These are phyloP conservation scores for Eilema caniola DNA, from an alignment of 2,888 invertebrate genomes.

Conservation along the genomic window DNA sequence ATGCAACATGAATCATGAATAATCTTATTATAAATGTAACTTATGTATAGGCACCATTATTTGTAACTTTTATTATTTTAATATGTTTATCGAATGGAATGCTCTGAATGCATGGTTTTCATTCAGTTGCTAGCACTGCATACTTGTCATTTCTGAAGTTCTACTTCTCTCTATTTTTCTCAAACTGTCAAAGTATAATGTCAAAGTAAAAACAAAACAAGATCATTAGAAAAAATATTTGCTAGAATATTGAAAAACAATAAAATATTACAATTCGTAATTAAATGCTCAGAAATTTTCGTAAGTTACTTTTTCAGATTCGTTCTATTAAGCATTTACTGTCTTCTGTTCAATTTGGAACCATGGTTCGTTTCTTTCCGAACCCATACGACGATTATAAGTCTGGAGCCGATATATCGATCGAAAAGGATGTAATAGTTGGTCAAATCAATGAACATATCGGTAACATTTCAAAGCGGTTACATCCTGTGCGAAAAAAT, in stretches of 20 bases:
- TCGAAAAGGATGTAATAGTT: slow-evolving; percentile 62
- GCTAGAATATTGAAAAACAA: neutral
- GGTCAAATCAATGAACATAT: slow-evolving; percentile 69
- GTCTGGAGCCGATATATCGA: slow-evolving; percentile 44
- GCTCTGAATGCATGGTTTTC: neutral
- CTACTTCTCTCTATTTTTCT: neutral
- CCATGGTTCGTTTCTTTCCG: slow-evolving; percentile 78
- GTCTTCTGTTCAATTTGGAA: slow-evolving; percentile 36
- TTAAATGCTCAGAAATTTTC: slow-evolving; percentile 28
- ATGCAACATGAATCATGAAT: neutral
- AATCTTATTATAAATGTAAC: neutral
- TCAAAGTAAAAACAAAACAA: slow-evolving; percentile 14
- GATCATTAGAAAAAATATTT: slow-evolving; percentile 4
- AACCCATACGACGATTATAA: slow-evolving; percentile 74
- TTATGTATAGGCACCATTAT: neutral
- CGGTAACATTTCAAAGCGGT: slow-evolving; percentile 68
- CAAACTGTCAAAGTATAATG: neutral
- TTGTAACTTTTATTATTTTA: neutral
- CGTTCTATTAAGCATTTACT: slow-evolving; percentile 52
- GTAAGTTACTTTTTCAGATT: slow-evolving; percentile 45
- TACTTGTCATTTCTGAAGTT: neutral
- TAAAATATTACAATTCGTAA: slow-evolving; percentile 1
- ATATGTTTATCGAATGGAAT: neutral
- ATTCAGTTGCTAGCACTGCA: slow-evolving; percentile 11
- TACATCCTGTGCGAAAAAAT: slow-evolving; percentile 71